These are phyloP conservation scores for Myiagra hebetior DNA, from an alignment of 2,113 vertebrate species.

Conservation along the genomic window DNA sequence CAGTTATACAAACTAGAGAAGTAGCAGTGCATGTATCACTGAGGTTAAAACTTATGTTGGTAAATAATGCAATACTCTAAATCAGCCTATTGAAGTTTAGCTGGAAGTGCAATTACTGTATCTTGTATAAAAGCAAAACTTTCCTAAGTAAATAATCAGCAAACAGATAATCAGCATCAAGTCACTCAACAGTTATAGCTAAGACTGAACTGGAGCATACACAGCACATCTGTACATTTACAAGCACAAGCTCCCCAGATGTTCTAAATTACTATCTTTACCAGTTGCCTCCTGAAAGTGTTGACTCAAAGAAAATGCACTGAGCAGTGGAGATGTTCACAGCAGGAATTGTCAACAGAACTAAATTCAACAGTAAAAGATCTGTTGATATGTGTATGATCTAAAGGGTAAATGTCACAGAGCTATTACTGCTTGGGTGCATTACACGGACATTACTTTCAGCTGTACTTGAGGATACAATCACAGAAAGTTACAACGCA, in stretches of 20 bases:
- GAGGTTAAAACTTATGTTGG: not conserved
- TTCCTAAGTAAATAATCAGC: not conserved
- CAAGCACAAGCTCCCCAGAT: conserved; percentile 43
- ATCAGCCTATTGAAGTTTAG: not conserved
- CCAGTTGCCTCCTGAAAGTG: conserved; percentile 41
- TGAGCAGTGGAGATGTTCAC: conserved; percentile 57
- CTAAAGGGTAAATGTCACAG: not conserved
- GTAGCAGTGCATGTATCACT: not conserved
- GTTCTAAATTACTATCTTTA: conserved; percentile 54
- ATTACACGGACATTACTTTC: not conserved
- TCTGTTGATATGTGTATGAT: conserved; percentile 2
- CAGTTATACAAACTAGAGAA: not conserved
- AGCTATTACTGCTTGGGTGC: not conserved
- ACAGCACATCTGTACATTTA: conserved; percentile 25
- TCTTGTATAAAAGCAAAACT: not conserved
- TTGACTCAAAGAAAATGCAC: conserved; percentile 49
- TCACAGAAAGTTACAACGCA: not conserved
- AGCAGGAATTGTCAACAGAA: conserved; percentile 62
- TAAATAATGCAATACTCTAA: not conserved
- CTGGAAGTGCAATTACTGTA: not conserved
- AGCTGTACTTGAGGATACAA: not conserved
- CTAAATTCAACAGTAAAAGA: not conserved
- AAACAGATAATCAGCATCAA: not conserved
- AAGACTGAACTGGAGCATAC: not conserved
- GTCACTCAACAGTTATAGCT: not conserved